phyloP scores from a whole-genome alignment of 2,888 invertebrate genomes.

The Drosophila glabriapex region DNA sequence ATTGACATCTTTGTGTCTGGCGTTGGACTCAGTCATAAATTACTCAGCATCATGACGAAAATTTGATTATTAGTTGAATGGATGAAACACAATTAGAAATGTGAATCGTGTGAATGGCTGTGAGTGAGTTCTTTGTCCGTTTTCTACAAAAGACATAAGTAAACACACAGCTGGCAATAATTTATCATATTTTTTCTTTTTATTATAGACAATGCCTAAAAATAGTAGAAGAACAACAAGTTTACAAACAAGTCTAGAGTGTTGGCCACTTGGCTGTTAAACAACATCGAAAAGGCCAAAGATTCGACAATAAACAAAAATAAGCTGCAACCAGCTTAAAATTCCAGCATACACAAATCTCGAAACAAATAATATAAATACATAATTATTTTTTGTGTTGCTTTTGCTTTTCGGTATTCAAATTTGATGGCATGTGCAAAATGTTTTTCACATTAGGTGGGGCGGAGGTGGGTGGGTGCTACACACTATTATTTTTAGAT shows the following conservation, averaged over 20 bases:
- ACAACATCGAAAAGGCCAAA: slow-evolving; percentile 24
- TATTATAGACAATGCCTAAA: slow-evolving; percentile 51
- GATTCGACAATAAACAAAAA: slow-evolving; percentile 53
- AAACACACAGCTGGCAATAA: slow-evolving; percentile 53
- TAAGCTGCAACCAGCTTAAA: slow-evolving; percentile 52
- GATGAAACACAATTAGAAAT: slow-evolving; percentile 9
- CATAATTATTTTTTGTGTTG: not conserved
- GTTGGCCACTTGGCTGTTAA: slow-evolving; percentile 43
- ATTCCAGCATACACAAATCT: slow-evolving; percentile 45
- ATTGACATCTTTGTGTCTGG: slow-evolving; percentile 17
- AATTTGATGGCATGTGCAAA: slow-evolving; percentile 43
- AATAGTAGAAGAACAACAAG: slow-evolving; percentile 25
- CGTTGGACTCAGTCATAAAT: slow-evolving; percentile 43
- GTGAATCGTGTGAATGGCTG: slow-evolving; percentile 30
- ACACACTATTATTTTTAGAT: slow-evolving; percentile 36
- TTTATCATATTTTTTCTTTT: slow-evolving; percentile 48
- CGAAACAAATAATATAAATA: slow-evolving; percentile 13
- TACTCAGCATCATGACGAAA: slow-evolving; percentile 34
- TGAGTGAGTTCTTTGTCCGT: slow-evolving; percentile 12
- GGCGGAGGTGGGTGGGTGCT: not conserved
- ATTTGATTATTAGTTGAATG: slow-evolving; percentile 24
- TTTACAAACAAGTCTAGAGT: slow-evolving; percentile 8
- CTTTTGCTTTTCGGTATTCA: slow-evolving; percentile 7
- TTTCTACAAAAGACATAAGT: not conserved
- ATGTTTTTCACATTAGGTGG: slow-evolving; percentile 22